These are phyloP conservation scores for Drosophila teissieri DNA, from an alignment of 1,140 invertebrate genomes.

Conservation along the genomic window DNA sequence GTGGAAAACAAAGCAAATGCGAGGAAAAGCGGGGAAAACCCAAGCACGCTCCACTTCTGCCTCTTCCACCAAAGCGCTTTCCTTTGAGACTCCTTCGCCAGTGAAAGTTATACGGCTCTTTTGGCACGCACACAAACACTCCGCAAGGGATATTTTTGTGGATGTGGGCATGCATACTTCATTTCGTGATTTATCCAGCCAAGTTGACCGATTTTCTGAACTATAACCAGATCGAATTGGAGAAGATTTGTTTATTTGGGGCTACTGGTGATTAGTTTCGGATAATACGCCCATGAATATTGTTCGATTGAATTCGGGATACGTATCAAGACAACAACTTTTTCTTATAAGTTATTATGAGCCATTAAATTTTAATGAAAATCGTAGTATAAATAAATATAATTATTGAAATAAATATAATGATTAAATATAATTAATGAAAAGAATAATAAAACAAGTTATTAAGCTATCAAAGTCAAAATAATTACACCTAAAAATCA, in stretches of 20 bases:
- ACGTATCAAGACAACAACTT: too few relatives aligned
- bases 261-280: neutral
- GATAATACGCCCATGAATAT: too few relatives aligned
- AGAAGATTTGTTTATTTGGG: neutral
- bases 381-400: too few relatives aligned
- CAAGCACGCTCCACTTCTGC: conserved; percentile 39
- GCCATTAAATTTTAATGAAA: too few relatives aligned
- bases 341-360: too few relatives aligned
- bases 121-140: conserved; percentile 26
- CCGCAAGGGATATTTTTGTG: conserved; percentile 12
- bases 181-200: conserved; percentile 23
- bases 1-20: conserved; percentile 5
- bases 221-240: neutral
- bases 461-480: too few relatives aligned
- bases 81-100: conserved; percentile 31
- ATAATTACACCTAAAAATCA: too few relatives aligned
- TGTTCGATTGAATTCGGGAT: too few relatives aligned
- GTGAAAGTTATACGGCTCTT: conserved; percentile 51
- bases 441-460: too few relatives aligned
- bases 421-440: too few relatives aligned
- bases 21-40: conserved; percentile 58
- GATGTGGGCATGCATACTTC: conserved; percentile 20
- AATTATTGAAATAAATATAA: too few relatives aligned
- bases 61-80: neutral
- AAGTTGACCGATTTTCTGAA: conserved; percentile 9